phyloP scores from a whole-genome alignment of 1,140 invertebrate species.

The Procambarus clarkii region DNA sequence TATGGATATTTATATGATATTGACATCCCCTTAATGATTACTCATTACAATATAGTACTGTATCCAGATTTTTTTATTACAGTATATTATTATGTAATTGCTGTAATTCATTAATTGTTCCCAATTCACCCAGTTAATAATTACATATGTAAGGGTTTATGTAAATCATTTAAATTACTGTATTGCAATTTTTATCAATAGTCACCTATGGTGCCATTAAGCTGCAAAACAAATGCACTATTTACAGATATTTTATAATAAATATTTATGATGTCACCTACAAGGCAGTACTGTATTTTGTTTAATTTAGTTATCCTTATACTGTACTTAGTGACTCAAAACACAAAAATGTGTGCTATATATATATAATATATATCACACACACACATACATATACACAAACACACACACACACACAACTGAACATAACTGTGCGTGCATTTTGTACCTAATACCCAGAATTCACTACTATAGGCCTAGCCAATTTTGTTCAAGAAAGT shows the following conservation, averaged over 20 bases:
- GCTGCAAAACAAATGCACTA: not conserved
- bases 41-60: not conserved
- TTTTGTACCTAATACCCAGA: too few relatives aligned
- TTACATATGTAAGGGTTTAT: not conserved
- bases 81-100: not conserved
- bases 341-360: too few relatives aligned
- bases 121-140: not conserved
- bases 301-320: not conserved
- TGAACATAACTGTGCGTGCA: too few relatives aligned
- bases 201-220: not conserved
- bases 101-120: not conserved
- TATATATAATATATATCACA: not conserved
- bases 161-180: not conserved
- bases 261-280: too few relatives aligned
- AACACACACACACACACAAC: too few relatives aligned
- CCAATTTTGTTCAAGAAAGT: too few relatives aligned
- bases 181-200: not conserved
- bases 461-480: too few relatives aligned
- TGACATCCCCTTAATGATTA: not conserved
- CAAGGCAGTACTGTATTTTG: too few relatives aligned
- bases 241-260: not conserved
- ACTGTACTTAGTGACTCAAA: not conserved
- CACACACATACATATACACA: too few relatives aligned
- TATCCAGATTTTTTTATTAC: not conserved
- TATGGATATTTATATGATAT: not conserved